Evolutionary conservation across 1,140 invertebrate species (phyloP).

Genomic region (Lamellibrachia luymesi): DNA sequence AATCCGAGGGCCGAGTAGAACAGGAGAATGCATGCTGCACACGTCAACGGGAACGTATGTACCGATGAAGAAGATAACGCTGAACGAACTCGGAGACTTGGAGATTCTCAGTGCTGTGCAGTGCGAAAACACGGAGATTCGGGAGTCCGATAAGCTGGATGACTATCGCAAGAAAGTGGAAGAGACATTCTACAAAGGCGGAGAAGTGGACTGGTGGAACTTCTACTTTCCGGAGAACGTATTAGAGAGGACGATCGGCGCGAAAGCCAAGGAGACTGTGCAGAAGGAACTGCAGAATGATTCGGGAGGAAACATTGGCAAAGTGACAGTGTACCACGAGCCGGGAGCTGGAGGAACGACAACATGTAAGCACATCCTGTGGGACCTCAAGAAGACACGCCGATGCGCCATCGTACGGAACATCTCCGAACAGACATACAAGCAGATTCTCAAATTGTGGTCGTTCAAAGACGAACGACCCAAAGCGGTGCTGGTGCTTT

Average conservation of each 20-base stretch:
- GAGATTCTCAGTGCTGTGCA: conserved; percentile 36
- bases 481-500: conserved; percentile 35
- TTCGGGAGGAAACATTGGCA: conserved; percentile 20
- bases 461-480: conserved; percentile 32
- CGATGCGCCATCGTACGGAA: conserved; percentile 38
- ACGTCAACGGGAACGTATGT: conserved; percentile 36
- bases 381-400: conserved; percentile 36
- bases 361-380: conserved; percentile 38
- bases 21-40: conserved; percentile 22
- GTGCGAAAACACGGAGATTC: conserved; percentile 26
- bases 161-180: conserved; percentile 21
- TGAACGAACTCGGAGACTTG: conserved; percentile 37
- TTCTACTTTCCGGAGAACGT: conserved; percentile 39
- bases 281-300: conserved; percentile 21
- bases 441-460: conserved; percentile 34
- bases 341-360: conserved; percentile 44
- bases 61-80: conserved; percentile 32
- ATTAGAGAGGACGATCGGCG: conserved; percentile 32
- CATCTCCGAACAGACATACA: conserved; percentile 36
- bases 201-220: conserved; percentile 38
- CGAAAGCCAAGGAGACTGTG: conserved; percentile 31
- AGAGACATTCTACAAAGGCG: conserved; percentile 37
- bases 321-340: conserved; percentile 37
- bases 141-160: conserved; percentile 1
- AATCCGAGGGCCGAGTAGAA: conserved; percentile 12